A percentile compares a stretch with the other conserved stretches of the same genome.
Conservation (phyloP, 2,797 vertebrate species). For the Phataginus tricuspis region DNA sequence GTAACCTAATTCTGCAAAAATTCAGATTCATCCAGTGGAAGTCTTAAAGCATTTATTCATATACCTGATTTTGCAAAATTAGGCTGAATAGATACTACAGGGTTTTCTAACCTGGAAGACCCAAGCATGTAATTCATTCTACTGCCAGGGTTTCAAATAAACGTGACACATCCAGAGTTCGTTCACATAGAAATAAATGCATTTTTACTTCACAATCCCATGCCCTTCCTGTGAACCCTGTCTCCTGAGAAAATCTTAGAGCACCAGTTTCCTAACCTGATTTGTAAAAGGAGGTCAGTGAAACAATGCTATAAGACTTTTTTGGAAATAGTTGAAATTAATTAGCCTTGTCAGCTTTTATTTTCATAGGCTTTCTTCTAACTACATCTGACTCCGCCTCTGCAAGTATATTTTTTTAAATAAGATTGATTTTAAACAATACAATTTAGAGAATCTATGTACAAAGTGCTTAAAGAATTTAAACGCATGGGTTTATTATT, state of each 20-base stretch:
- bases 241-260: constrained; percentile 49
- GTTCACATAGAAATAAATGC: constrained; percentile 19
- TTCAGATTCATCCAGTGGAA: constrained; percentile 6
- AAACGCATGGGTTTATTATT: constrained; percentile 84
- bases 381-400: neutral
- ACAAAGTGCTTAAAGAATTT: constrained; percentile 71
- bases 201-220: constrained; percentile 47
- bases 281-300: constrained; percentile 52
- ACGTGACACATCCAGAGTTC: neutral
- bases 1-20: constrained; percentile 51
- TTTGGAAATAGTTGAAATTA: constrained; percentile 61
- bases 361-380: constrained; percentile 40
- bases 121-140: constrained; percentile 26
- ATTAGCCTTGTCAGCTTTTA: constrained; percentile 57
- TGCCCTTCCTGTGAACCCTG: constrained; percentile 16
- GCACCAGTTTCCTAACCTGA: constrained; percentile 32
- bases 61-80: constrained; percentile 24
- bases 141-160: neutral
- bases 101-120: constrained; percentile 11
- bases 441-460: constrained; percentile 66
- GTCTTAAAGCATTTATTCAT: constrained; percentile 27
- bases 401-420: constrained; percentile 49
- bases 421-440: constrained; percentile 67
- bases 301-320: constrained; percentile 33
- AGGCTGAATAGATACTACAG: neutral